Evolutionary conservation across 2,797 vertebrate genomes (phyloP).

Genomic region (Halcyon chelicuti): DNA sequence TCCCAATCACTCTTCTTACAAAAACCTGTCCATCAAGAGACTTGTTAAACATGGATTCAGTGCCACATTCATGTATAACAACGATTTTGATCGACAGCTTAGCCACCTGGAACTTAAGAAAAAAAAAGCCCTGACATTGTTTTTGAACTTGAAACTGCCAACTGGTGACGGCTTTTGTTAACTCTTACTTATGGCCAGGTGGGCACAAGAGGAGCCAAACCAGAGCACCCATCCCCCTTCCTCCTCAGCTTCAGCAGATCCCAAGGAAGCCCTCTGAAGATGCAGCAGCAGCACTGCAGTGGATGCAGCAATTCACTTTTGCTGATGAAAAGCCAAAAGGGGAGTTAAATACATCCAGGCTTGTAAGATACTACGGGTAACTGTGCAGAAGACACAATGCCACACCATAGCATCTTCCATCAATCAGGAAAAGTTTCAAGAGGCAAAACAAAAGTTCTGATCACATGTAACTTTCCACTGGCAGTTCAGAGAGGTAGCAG

Average conservation of each 20-base stretch:
- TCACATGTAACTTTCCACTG: rapidly evolving
- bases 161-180: constrained; percentile 20
- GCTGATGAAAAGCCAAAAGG: background rate
- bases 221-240: background rate
- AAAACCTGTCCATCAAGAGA: constrained; percentile 41
- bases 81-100: constrained; percentile 50
- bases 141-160: constrained; percentile 64
- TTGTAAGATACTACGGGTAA: background rate
- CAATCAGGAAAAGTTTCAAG: background rate
- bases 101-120: constrained; percentile 64
- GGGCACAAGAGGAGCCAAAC: background rate
- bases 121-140: constrained; percentile 31
- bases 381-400: background rate
- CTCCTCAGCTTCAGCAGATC: background rate
- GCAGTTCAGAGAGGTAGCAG: background rate
- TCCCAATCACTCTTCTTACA: background rate
- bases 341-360: background rate
- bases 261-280: background rate
- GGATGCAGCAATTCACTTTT: background rate
- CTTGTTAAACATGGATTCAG: constrained; percentile 60
- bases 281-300: background rate
- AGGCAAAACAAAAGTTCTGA: background rate
- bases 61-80: constrained; percentile 59
- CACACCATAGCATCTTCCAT: background rate
- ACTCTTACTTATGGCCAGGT: constrained; percentile 48